Base-by-base conservation (phyloP, 2,888 invertebrate species). In the Punctoribates punctum region DNA sequence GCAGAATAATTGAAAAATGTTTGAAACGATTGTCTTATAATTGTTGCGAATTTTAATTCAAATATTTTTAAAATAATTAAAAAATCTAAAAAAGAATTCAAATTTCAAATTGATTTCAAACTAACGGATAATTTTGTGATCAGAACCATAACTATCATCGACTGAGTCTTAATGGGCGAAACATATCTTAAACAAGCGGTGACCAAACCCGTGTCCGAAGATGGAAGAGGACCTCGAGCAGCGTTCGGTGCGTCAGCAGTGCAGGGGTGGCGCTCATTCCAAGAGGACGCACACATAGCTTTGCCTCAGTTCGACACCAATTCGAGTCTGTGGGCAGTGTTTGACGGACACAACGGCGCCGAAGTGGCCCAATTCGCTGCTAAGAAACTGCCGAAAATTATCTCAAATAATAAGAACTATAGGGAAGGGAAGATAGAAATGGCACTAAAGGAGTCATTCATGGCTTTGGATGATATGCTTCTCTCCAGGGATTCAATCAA, bases 271-370 rank as follows among this genome's bases (percentile, higher is more conserved):
- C 91, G 98, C 85, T 89, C 91, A 84, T 91, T 91, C 84, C 98
- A 98, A 88, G 98, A 98, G 97, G 98, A 99, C 88, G 94, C 97
- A 67, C 97, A 98, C 85, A 96, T 96, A 84, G 91, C 93, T 82
- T 89, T 94, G 80, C 86, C 94, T 78, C 89, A 92, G 78, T 96
- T 90, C 84, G 96, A 95, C 83, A 85, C 86, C 48, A 88, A 83
- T 81, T 90, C 91, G 75, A 90, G 94, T 15, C 86, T 96, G 74
- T 99, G 98, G 87, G 97, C 96, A 73, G 97, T 99, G 0, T 99
- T 96, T 84, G 99, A 99, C 86, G 99, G 65, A 65, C 54, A 78
- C 80, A 42, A 79, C 83, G 84, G 85, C 46, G 81, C 93, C 27
- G 96, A 97, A 85, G 97, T 98, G 34, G 95, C 97, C 0, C 88